Evolutionary conservation across 1,140 invertebrate genomes (phyloP).

Genomic region (Nephila pilipes): DNA sequence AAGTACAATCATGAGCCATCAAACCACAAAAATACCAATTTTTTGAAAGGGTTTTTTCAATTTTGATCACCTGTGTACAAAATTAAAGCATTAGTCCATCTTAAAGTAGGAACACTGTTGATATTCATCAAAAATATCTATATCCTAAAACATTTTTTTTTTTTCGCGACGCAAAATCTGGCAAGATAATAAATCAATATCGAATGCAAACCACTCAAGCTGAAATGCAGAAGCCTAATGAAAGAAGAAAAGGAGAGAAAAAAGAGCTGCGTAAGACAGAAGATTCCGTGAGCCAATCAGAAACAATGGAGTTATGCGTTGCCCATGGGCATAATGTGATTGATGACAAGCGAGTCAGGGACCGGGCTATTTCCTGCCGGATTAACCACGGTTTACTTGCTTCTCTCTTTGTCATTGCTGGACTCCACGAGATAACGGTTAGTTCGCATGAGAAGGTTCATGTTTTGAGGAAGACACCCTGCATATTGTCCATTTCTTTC

Average conservation of each 20-base stretch:
- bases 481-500: background rate
- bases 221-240: slow-evolving; percentile 19
- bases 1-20: no score
- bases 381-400: slow-evolving; percentile 41
- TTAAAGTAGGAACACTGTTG: background rate
- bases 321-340: slow-evolving; percentile 56
- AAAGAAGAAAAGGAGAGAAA: background rate
- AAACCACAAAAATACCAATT: no score
- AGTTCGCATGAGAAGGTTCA: background rate
- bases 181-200: background rate
- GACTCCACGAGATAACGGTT: background rate
- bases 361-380: slow-evolving; percentile 36
- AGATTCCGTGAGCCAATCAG: slow-evolving; percentile 33
- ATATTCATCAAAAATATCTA: background rate
- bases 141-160: no score
- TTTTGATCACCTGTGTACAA: no score
- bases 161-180: background rate
- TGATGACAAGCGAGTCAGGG: slow-evolving; percentile 50
- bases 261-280: slow-evolving; percentile 30
- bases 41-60: no score
- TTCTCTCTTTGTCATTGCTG: background rate
- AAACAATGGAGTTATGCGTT: slow-evolving; percentile 60
- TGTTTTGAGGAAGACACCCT: background rate
- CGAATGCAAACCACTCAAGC: background rate
- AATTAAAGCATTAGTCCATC: no score